Evolutionary conservation across 2,888 invertebrate genomes (phyloP).

Genomic region (Pristionchus arcanus): DNA sequence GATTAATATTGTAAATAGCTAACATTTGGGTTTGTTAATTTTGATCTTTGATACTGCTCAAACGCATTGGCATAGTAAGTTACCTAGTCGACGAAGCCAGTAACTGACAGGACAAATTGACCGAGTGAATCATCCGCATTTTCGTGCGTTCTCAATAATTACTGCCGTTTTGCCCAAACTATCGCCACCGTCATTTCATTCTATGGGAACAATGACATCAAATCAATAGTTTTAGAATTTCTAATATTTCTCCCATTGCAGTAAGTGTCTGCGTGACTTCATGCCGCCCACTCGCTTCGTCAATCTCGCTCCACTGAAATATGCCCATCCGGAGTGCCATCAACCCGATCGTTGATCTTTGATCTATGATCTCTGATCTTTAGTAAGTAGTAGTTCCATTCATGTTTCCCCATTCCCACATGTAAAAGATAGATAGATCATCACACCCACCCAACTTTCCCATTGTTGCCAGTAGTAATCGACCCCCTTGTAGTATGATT

Average conservation of each 20-base stretch:
- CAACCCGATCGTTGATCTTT: slow-evolving; percentile 17
- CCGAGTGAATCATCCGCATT: no score
- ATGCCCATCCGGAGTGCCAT: slow-evolving; percentile 28
- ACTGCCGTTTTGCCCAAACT: no score
- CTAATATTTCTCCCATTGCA: background rate
- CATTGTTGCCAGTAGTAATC: background rate
- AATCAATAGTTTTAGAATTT: background rate
- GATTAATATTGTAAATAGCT: no score
- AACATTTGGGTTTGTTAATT: no score
- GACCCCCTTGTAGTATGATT: background rate
- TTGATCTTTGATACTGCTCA: no score
- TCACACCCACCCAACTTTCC: background rate
- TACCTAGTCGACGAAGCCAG: no score
- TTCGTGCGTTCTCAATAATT: no score
- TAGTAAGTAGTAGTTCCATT: background rate
- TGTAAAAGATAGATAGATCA: background rate
- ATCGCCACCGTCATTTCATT: no score
- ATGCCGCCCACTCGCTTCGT: slow-evolving; percentile 56
- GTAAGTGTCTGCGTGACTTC: slow-evolving; percentile 46
- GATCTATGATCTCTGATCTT: slow-evolving; percentile 22
- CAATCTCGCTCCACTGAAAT: slow-evolving; percentile 33
- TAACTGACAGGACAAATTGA: no score
- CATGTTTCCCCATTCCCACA: background rate
- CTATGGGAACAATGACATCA: no score
- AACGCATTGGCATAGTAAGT: no score